Base-by-base conservation (phyloP, 2,888 invertebrate genomes). In the Agrochola litura region DNA sequence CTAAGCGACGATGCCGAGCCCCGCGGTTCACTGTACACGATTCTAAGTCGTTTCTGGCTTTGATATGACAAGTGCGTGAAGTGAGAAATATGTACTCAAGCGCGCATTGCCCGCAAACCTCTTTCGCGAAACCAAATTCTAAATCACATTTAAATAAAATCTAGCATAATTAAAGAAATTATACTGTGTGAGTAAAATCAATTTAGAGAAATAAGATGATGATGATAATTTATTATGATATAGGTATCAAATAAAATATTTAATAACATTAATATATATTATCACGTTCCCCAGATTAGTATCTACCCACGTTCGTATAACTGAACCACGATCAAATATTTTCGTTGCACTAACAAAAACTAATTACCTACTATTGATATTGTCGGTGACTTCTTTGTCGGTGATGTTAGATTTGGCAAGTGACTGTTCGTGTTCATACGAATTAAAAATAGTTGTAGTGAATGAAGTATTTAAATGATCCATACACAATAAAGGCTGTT, bases 101-200 rank as follows among this genome's bases (percentile, higher is more conserved):
- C 87, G 81, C 89, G 89, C 86, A 79, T 91, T 89, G 94, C 92
- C 93, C 88, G 92, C 82, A 90, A 89, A 91, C 93, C 92, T 92
- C 88, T 85, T 85, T 77, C 90, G 93, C 89, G 94, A 94, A 96
- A 96, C 95, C 95, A 96, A 96, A 96, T 96, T 96, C 96, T 96
- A 96, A 96, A 96, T 96, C 94, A 95, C 95, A 92, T 93, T 94
- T 92, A 93, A 94, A 92, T 93, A 92, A 95, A 92, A 89, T 82
- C 83, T 94, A 95, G 93, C 73, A 86, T 92, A 91, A 92, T 92
- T 89, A 91, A 92, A 92, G 77, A 92, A 92, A 92, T 88, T 92
- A 92, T 93, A 92, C 91, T 92, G 91, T 90, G 89, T 88, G 86
- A 91, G 86, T 93, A 92, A 93, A 93, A 91, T 90, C 90, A 91